phyloP scores from a whole-genome alignment of 1,140 invertebrate genomes.

The Meloidogyne hapla region DNA sequence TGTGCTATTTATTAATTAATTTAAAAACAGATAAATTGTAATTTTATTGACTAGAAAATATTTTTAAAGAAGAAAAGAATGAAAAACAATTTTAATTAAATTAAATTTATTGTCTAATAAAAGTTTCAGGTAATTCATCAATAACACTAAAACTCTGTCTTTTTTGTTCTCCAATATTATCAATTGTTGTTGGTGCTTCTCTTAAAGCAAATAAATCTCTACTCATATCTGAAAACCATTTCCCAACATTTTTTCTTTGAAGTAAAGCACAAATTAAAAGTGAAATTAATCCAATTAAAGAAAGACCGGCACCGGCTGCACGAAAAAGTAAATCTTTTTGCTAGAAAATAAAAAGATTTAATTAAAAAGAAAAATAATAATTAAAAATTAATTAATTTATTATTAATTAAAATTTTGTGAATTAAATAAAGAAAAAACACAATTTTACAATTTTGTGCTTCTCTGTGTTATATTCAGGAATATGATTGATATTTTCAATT shows the following conservation, averaged over 20 bases:
- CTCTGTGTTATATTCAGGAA: no score
- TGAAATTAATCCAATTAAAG: slow-evolving; percentile 27
- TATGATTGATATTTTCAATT: no score
- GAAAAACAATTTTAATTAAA: no score
- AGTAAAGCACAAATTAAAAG: slow-evolving; percentile 31
- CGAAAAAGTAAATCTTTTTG: slow-evolving; percentile 23
- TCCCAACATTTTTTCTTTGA: slow-evolving; percentile 36
- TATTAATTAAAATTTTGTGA: no score
- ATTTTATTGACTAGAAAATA: no score
- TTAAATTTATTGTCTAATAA: neutral
- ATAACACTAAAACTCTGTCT: neutral
- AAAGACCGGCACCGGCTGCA: slow-evolving; percentile 16
- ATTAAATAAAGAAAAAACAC: no score
- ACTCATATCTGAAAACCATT: slow-evolving; percentile 31
- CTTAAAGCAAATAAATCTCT: slow-evolving; percentile 24
- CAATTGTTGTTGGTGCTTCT: neutral
- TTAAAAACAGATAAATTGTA: no score
- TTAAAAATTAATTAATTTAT: neutral
- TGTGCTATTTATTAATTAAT: no score
- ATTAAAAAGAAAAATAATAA: no score
- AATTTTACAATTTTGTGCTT: no score
- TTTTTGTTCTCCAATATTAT: neutral
- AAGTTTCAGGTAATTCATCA: neutral
- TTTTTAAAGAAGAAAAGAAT: no score
- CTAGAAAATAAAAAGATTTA: neutral